phyloP scores from a whole-genome alignment of 2,113 vertebrate species.

The Riparia riparia region DNA sequence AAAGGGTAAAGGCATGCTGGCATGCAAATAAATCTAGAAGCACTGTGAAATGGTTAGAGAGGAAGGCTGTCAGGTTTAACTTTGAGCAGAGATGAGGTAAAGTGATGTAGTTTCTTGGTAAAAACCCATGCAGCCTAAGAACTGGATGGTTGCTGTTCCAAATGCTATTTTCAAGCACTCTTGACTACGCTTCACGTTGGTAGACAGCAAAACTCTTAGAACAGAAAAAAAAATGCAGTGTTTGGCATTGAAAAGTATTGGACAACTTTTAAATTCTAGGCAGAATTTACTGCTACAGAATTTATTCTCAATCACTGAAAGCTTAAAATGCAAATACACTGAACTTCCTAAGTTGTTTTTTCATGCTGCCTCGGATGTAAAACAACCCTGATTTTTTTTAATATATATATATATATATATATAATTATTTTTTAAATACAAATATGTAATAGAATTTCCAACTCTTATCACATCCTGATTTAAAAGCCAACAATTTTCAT shows the following conservation, averaged over 20 bases:
- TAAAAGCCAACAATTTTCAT: not conserved
- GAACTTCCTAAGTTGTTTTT: not conserved
- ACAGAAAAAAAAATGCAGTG: not conserved
- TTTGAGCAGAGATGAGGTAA: not conserved
- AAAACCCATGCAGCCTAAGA: not conserved
- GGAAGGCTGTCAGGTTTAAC: not conserved
- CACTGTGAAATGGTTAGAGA: not conserved
- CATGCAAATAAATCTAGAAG: not conserved
- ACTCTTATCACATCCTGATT: not conserved
- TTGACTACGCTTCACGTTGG: fast-evolving
- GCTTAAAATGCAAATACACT: not conserved
- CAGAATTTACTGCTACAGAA: not conserved
- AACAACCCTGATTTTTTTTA: not conserved
- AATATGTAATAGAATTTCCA: not conserved
- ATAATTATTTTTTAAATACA: not conserved
- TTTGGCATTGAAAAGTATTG: not conserved
- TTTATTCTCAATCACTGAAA: not conserved
- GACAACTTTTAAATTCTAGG: not conserved
- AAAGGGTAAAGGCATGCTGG: not conserved
- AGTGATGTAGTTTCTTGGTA: not conserved
- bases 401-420: not conserved
- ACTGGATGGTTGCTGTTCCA: not conserved
- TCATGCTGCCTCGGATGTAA: not conserved
- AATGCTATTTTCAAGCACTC: not conserved
- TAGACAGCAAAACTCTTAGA: not conserved